Evolutionary conservation across 2,797 vertebrate species (phyloP).

Genomic region (Bucorvus abyssinicus): DNA sequence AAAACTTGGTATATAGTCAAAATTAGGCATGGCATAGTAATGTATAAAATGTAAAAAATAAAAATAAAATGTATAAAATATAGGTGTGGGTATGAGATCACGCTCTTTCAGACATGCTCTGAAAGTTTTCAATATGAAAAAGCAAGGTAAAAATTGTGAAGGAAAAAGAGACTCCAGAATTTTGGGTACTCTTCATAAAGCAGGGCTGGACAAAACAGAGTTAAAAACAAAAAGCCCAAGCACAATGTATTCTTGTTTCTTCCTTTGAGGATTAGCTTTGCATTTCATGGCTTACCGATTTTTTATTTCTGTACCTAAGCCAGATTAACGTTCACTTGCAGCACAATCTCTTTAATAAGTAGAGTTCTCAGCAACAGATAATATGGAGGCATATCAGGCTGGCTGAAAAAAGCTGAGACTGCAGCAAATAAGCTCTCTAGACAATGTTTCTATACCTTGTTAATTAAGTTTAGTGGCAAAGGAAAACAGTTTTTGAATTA

Average conservation of each 20-base stretch:
- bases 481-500: not conserved
- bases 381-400: not conserved
- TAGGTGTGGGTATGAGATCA: not conserved
- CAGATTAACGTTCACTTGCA: slow-evolving; percentile 32
- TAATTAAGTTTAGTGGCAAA: slow-evolving; percentile 12
- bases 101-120: not conserved
- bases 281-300: slow-evolving; percentile 28
- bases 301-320: slow-evolving; percentile 31
- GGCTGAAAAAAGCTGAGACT: not conserved
- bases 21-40: not conserved
- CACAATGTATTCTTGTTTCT: not conserved
- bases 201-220: not conserved
- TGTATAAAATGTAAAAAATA: too few species aligned
- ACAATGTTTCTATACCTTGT: not conserved
- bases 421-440: slow-evolving; percentile 6
- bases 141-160: not conserved
- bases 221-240: not conserved
- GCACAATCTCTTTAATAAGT: not conserved
- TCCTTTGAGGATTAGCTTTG: slow-evolving; percentile 44
- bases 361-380: not conserved
- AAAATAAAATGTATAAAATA: too few species aligned
- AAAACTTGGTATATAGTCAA: not conserved
- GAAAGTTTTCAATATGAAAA: not conserved
- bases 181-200: not conserved
- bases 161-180: not conserved